Evolutionary conservation across 1,140 invertebrate species (phyloP).

Genomic region (Procambarus virginalis): DNA sequence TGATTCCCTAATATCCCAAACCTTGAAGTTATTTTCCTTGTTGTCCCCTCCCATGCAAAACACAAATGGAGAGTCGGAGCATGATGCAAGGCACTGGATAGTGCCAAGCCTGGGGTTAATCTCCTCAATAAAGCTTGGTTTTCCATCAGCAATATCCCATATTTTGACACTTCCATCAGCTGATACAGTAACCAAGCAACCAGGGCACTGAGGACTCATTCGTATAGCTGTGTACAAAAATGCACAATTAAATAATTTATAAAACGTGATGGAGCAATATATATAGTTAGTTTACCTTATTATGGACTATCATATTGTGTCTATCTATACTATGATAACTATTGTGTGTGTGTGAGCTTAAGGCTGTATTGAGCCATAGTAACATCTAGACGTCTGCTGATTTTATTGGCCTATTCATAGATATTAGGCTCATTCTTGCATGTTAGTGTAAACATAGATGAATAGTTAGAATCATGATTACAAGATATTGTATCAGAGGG

Average conservation of each 20-base stretch:
- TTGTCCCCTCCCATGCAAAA: conserved; percentile 89
- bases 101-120: conserved; percentile 71
- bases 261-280: too few species aligned
- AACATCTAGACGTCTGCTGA: too few species aligned
- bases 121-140: conserved; percentile 73
- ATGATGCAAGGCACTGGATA: conserved; percentile 82
- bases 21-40: conserved; percentile 84
- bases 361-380: too few species aligned
- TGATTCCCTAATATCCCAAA: conserved; percentile 83
- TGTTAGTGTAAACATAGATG: too few species aligned
- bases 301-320: too few species aligned
- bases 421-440: too few species aligned
- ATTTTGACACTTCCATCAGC: conserved; percentile 83
- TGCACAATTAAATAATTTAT: not conserved
- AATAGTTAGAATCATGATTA: too few species aligned
- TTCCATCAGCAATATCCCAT: conserved; percentile 81
- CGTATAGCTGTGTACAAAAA: conserved; percentile 75
- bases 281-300: too few species aligned
- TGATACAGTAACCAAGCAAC: conserved; percentile 83
- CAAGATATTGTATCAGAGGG: too few species aligned
- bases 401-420: too few species aligned
- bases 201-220: conserved; percentile 81
- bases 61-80: conserved; percentile 87
- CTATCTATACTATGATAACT: too few species aligned
- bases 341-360: too few species aligned